Base-by-base conservation (phyloP, 2,888 invertebrate genomes). In the Amblyjoppa fuscipennis region DNA sequence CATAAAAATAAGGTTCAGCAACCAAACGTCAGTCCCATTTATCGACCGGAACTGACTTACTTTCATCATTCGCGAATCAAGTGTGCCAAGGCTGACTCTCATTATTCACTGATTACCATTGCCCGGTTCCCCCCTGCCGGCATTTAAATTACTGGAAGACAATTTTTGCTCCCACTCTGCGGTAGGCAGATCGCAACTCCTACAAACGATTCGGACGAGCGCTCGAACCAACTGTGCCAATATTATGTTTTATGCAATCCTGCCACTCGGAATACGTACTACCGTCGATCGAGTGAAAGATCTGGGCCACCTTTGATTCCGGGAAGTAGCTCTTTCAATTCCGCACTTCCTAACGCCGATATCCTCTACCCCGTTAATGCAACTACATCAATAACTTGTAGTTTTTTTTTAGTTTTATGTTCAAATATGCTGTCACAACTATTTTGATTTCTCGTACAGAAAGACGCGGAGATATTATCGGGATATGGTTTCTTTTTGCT, bases 161-260 rank as follows among this genome's bases (percentile, higher is more conserved):
- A 45, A 59, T 41, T n/a, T 61, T 64, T 64, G 11, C 34, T 49
- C n/a, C n/a, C 16, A 5, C 31, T 28, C 16, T 2, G 28, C 31
- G 28, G 38, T 61, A 7, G 74, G 31, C 25, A 16, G 61, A 75
- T 9, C 31, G 31, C 34, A 31, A 31, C 61, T 1, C 38, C 25
- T 16, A 64, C 31, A 16, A 75, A 49, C 45, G 49, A 81, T 45
- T 69, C 16, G 45, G 51, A 66, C 69, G 77, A 31, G 78, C 31
- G 70, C 74, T 66, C 56, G 45, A 56, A 75, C 85, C 81, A 82
- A 79, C 81, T 85, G 84, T 74, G 81, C 74, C 79, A 82, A 85
- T 85, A 85, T 85, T 82, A 81, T 85, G 78, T 82, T 85, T 85
- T 71, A 71, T 82, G 78, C 79, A 79, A 82, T 59, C 66, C 56